A percentile compares a stretch with the other conserved stretches of the same genome.
Evolutionary conservation across 2,797 vertebrate species (phyloP).

Genomic region (Alca torda): DNA sequence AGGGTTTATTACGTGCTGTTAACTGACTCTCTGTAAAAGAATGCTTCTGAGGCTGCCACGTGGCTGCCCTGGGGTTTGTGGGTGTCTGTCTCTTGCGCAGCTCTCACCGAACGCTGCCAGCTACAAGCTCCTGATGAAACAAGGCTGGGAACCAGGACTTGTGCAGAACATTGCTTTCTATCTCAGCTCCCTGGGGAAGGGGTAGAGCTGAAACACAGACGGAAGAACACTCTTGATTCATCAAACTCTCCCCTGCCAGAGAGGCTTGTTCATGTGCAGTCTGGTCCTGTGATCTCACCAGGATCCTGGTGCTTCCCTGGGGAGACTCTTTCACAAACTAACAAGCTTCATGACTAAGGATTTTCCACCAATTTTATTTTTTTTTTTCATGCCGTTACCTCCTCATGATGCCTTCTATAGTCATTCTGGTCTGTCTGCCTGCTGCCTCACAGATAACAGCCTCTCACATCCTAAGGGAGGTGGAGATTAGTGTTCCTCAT

Average conservation of each 20-base stretch:
- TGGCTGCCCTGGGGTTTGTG: not conserved
- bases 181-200: not conserved
- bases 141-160: not conserved
- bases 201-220: not conserved
- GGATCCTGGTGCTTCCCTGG: not conserved
- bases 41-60: not conserved
- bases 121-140: not conserved
- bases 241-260: not conserved
- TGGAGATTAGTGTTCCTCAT: not conserved
- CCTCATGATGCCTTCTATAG: not conserved
- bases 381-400: not conserved
- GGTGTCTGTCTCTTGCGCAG: not conserved
- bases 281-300: not conserved
- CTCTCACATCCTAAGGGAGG: not conserved
- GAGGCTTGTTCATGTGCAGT: not conserved
- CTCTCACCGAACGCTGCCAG: not conserved
- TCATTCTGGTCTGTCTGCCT: not conserved
- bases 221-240: not conserved
- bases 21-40: not conserved
- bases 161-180: not conserved
- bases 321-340: not conserved
- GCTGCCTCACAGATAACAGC: not conserved
- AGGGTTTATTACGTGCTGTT: not conserved
- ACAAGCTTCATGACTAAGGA: not conserved
- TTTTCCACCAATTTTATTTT: not conserved